phyloP scores from a whole-genome alignment of 2,113 vertebrate genomes.

The Petromus typicus region DNA sequence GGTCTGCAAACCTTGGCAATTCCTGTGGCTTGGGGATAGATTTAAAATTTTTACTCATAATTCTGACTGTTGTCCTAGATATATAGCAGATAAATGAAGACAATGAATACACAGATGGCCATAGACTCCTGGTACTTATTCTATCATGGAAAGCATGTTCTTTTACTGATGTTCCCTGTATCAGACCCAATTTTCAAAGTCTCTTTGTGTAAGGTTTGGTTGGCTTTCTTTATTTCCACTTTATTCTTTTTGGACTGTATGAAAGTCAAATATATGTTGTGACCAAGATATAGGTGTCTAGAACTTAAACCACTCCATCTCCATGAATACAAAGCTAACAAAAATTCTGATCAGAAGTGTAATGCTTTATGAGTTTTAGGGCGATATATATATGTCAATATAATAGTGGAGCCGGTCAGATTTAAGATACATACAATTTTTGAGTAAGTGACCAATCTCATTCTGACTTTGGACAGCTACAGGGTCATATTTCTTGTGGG shows the following conservation, averaged over 20 bases:
- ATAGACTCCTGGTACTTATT: neutral
- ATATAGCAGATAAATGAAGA: neutral
- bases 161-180: neutral
- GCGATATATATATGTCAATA: constrained; percentile 28
- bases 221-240: neutral
- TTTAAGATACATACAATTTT: constrained; percentile 46
- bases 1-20: neutral
- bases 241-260: neutral
- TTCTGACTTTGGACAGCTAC: constrained; percentile 54
- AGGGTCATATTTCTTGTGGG: constrained; percentile 34
- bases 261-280: neutral
- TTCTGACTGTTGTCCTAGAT: neutral
- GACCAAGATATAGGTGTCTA: neutral
- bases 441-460: constrained; percentile 22
- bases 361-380: neutral
- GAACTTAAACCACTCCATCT: neutral
- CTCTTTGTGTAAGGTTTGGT: neutral
- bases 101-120: neutral
- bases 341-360: neutral
- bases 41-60: constrained; percentile 3
- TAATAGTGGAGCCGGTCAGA: neutral
- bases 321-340: constrained; percentile 34
- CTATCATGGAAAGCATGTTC: neutral
- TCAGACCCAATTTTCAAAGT: neutral
- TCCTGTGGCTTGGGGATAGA: neutral